phyloP scores from a whole-genome alignment of 2,888 invertebrate genomes.

The Stramonita haemastoma region DNA sequence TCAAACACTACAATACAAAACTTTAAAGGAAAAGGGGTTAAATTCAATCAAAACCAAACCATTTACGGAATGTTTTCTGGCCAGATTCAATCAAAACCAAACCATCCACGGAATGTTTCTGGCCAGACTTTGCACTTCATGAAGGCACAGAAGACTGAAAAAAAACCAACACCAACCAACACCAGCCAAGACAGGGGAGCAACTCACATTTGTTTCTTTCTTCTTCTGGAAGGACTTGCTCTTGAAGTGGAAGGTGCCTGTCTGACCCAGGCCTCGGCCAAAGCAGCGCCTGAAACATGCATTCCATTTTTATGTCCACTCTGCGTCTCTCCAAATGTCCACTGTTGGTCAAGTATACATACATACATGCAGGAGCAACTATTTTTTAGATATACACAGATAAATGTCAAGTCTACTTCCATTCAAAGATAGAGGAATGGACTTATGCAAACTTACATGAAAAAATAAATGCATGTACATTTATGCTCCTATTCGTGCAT shows the following conservation, averaged over 20 bases:
- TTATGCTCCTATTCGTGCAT: not conserved
- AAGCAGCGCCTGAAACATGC: conserved; percentile 69
- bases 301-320: not conserved
- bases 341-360: not conserved
- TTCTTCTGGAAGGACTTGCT: conserved; percentile 74
- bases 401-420: not conserved
- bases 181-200: not conserved
- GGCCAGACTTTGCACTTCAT: too few relatives aligned
- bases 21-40: too few relatives aligned
- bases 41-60: too few relatives aligned
- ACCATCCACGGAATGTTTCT: too few relatives aligned
- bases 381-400: too few relatives aligned
- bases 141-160: not conserved
- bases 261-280: conserved; percentile 66
- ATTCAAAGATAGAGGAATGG: not conserved
- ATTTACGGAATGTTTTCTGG: too few relatives aligned
- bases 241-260: conserved; percentile 74
- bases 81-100: too few relatives aligned
- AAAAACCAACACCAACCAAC: not conserved
- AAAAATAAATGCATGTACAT: not conserved
- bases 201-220: conserved; percentile 60
- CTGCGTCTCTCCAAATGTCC: not conserved
- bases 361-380: not conserved
- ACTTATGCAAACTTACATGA: not conserved
- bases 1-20: too few relatives aligned